Evolutionary conservation across 2,113 vertebrate genomes (phyloP).

Genomic region (Mellivora capensis): DNA sequence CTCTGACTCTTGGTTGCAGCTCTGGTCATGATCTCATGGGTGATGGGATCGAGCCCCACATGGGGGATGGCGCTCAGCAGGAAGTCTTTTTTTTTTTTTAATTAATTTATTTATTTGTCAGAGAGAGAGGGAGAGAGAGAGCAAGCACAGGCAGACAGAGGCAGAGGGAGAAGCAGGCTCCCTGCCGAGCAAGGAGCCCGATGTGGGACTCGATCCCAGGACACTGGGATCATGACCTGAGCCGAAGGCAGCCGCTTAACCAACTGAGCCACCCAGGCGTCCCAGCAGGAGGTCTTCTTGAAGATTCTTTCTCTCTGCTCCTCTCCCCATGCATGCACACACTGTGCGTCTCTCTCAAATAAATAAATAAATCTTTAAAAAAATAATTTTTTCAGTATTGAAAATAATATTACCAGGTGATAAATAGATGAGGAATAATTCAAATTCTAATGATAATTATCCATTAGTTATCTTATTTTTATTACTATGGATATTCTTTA

Average conservation of each 20-base stretch:
- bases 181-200: too few species aligned
- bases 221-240: too few species aligned
- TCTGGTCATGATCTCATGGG: background rate
- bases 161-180: too few species aligned
- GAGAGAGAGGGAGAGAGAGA: too few species aligned
- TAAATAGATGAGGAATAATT: background rate
- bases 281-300: background rate
- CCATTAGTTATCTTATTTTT: background rate
- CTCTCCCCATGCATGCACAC: background rate
- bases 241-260: too few species aligned
- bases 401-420: background rate
- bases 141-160: too few species aligned
- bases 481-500: background rate
- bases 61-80: background rate
- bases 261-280: too few species aligned
- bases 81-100: too few species aligned
- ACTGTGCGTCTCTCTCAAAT: background rate
- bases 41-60: background rate
- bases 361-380: background rate
- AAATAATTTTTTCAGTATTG: background rate
- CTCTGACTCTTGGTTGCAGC: background rate
- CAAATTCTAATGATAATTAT: background rate
- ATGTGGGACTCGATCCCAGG: too few species aligned
- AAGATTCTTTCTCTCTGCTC: background rate
- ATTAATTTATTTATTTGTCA: too few species aligned